Evolutionary conservation across 2,888 invertebrate genomes (phyloP).

Genomic region (Drosophila mettleri): DNA sequence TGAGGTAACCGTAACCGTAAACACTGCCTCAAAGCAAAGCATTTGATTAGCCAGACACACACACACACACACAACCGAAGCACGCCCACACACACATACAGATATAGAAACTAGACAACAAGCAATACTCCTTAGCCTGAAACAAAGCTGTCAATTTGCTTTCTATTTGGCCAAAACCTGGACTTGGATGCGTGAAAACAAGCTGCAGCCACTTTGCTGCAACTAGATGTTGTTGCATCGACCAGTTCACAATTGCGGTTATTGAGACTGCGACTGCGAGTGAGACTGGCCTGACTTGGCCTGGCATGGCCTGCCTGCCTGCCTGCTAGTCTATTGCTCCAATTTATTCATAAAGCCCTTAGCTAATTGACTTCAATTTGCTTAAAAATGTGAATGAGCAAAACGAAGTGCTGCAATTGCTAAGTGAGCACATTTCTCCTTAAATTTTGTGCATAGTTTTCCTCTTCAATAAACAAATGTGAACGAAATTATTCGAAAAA

Average conservation of each 20-base stretch:
- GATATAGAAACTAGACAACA: neutral
- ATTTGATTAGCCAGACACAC: constrained; percentile 65
- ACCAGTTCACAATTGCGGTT: constrained; percentile 23
- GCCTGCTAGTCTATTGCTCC: neutral
- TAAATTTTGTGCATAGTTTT: neutral
- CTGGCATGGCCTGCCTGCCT: neutral
- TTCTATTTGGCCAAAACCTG: constrained; percentile 12
- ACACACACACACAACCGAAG: neutral
- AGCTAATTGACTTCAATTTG: neutral
- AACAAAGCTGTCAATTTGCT: constrained; percentile 53
- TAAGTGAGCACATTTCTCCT: constrained; percentile 1
- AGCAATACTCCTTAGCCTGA: constrained; percentile 8
- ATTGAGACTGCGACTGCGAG: neutral
- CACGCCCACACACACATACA: neutral
- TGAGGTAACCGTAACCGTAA: constrained; percentile 56
- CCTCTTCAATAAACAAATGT: neutral
- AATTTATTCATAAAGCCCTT: constrained; percentile 16
- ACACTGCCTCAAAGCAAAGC: constrained; percentile 71
- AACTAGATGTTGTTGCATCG: neutral
- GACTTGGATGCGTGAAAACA: constrained; percentile 1
- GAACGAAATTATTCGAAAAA: no score
- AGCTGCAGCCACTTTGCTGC: constrained; percentile 8
- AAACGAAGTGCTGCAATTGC: neutral
- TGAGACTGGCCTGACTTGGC: neutral
- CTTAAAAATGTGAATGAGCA: neutral